phyloP scores from a whole-genome alignment of 64 coral and sea anemone species.

The Pocillopora verrucosa region DNA sequence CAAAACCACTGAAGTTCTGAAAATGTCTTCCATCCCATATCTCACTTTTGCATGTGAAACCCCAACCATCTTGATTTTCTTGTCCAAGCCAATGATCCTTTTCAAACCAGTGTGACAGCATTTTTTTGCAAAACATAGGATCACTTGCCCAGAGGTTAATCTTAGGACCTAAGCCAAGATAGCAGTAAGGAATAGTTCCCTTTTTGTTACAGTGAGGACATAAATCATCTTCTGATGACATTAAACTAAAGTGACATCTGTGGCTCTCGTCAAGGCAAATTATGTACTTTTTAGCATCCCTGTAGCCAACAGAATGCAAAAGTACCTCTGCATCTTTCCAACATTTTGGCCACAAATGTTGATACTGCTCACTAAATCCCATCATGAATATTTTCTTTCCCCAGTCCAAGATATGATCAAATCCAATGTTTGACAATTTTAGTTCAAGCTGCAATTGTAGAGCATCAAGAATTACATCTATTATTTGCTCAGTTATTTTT shows the following conservation, averaged over 20 bases:
- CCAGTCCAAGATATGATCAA: slow-evolving; percentile 54
- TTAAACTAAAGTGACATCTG: slow-evolving; percentile 41
- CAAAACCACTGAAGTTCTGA: slow-evolving; percentile 48
- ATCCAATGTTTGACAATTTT: slow-evolving; percentile 56
- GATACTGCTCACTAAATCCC: slow-evolving; percentile 5
- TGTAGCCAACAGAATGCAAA: slow-evolving; percentile 48
- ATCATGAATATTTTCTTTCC: slow-evolving; percentile 44
- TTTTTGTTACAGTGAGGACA: slow-evolving; percentile 49
- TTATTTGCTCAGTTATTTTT: slow-evolving; percentile 31
- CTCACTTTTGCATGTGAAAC: slow-evolving; percentile 30
- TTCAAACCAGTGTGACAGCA: slow-evolving; percentile 46
- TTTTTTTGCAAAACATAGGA: slow-evolving; percentile 41
- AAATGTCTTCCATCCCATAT: slow-evolving; percentile 60
- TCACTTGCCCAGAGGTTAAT: slow-evolving; percentile 43
- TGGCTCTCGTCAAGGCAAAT: slow-evolving; percentile 67
- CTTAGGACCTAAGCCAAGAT: slow-evolving; percentile 54
- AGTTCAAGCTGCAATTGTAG: slow-evolving; percentile 44
- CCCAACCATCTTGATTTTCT: slow-evolving; percentile 39
- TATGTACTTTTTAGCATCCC: slow-evolving; percentile 41
- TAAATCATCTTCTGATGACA: slow-evolving; percentile 44
- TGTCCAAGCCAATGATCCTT: slow-evolving; percentile 40
- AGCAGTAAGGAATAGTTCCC: slow-evolving; percentile 57
- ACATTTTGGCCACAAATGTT: slow-evolving; percentile 45
- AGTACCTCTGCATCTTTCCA: slow-evolving; percentile 35
- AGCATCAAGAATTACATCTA: slow-evolving; percentile 38